phyloP scores from a whole-genome alignment of 1,140 invertebrate genomes.

The Conopomorpha cramerella region DNA sequence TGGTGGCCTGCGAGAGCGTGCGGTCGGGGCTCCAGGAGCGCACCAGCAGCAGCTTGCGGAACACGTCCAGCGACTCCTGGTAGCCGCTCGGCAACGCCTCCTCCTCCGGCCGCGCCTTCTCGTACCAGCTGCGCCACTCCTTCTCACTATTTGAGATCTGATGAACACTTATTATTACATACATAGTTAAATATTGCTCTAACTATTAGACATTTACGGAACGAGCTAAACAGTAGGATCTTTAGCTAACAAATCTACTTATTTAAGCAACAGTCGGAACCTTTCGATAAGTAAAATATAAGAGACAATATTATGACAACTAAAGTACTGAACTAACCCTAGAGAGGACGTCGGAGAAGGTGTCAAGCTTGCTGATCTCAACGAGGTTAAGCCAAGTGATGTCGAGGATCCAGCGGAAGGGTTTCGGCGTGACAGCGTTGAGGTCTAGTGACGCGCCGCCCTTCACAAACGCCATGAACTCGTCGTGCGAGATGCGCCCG shows the following conservation, averaged over 20 bases:
- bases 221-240: no score
- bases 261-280: no score
- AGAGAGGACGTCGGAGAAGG: conserved; percentile 80
- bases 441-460: conserved; percentile 93
- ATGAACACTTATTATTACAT: no score
- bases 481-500: conserved; percentile 82
- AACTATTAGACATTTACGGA: no score
- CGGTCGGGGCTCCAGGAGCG: conserved; percentile 95
- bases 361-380: conserved; percentile 87
- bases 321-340: conserved; percentile 63
- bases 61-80: conserved; percentile 85
- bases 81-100: conserved; percentile 91
- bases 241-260: no score
- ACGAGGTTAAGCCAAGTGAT: conserved; percentile 97
- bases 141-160: conserved; percentile 85
- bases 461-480: conserved; percentile 96
- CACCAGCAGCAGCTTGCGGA: conserved; percentile 87
- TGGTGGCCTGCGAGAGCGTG: conserved; percentile 90
- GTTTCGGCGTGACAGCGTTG: conserved; percentile 90
- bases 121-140: conserved; percentile 94
- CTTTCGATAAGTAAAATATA: conserved; percentile 4
- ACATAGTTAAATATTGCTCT: no score
- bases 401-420: conserved; percentile 94
- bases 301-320: conserved; percentile 3
- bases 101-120: conserved; percentile 91